Evolutionary conservation across 2,797 vertebrate species (phyloP).

Genomic region (Nyctibius grandis): DNA sequence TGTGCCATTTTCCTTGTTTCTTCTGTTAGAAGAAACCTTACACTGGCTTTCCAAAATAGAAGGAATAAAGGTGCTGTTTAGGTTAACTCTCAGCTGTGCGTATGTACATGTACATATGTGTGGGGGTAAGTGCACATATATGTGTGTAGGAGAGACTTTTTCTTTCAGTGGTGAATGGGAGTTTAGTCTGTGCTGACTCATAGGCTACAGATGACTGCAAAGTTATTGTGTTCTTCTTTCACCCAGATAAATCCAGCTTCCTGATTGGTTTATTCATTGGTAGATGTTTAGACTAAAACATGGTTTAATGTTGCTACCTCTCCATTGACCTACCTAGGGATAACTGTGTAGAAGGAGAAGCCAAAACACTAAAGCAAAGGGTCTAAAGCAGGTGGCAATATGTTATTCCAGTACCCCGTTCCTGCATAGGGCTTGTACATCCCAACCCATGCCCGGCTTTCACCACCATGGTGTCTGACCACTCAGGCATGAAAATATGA

Average conservation of each 20-base stretch:
- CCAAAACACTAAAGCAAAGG: neutral
- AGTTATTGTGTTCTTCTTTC: neutral
- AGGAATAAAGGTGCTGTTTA: neutral
- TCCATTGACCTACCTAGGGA: neutral
- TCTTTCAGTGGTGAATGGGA: neutral
- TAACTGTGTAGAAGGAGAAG: neutral
- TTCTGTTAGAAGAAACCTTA: neutral
- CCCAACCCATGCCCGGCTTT: neutral
- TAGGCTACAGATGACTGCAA: neutral
- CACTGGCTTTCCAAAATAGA: neutral
- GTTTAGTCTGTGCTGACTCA: neutral
- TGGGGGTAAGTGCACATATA: accelerated
- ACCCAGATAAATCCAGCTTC: neutral
- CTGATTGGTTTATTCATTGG: neutral
- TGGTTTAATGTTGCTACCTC: neutral
- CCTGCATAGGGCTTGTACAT: neutral
- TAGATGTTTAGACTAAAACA: neutral
- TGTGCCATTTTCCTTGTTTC: neutral
- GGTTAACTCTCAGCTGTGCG: neutral
- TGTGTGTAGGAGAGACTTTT: neutral
- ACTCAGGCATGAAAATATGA: neutral
- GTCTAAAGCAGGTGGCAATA: neutral
- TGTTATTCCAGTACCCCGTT: neutral
- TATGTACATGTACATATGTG: accelerated
- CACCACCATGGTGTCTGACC: neutral